Conservation (phyloP, 2,797 vertebrate species). For the Lutjanus campechanus region DNA sequence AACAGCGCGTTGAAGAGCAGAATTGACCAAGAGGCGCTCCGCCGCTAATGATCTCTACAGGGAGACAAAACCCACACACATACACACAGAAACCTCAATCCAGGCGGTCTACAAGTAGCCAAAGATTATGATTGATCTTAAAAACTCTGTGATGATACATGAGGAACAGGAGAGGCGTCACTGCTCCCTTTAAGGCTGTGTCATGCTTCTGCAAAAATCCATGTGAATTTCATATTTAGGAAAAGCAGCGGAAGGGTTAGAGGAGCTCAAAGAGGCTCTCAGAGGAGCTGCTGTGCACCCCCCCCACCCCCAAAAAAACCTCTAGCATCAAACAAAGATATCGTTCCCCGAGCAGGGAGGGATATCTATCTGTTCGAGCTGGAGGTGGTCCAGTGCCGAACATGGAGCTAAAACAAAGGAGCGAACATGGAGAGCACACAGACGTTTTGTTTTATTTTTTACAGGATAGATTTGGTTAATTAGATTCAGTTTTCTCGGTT, state of each 20-base stretch:
- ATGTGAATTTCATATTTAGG: slow-evolving; percentile 45
- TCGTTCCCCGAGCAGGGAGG: slow-evolving; percentile 5
- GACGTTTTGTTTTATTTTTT: not conserved
- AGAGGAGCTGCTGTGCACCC: slow-evolving; percentile 16
- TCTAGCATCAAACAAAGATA: slow-evolving; percentile 45
- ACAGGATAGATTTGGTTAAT: not conserved
- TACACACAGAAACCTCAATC: slow-evolving; percentile 31
- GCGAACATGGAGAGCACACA: not conserved
- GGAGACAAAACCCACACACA: slow-evolving; percentile 44
- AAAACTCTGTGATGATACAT: not conserved
- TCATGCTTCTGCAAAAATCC: slow-evolving; percentile 21
- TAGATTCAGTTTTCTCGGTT: not conserved
- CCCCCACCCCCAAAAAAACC: slow-evolving; percentile 5
- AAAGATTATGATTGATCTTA: slow-evolving; percentile 54
- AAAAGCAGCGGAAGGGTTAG: slow-evolving; percentile 21
- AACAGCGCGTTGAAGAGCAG: slow-evolving; percentile 32
- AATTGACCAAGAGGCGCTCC: slow-evolving; percentile 64
- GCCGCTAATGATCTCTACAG: slow-evolving; percentile 73
- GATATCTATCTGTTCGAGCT: not conserved
- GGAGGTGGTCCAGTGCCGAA: slow-evolving; percentile 34
- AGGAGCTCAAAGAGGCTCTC: slow-evolving; percentile 36
- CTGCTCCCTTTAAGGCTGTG: slow-evolving; percentile 14
- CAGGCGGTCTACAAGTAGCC: slow-evolving; percentile 14
- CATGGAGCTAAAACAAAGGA: slow-evolving; percentile 21
- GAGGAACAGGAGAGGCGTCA: not conserved